A percentile compares a stretch with the other conserved stretches of the same genome.
Conservation (phyloP, 2,797 vertebrate species). For the Pseudochromis fuscus region DNA sequence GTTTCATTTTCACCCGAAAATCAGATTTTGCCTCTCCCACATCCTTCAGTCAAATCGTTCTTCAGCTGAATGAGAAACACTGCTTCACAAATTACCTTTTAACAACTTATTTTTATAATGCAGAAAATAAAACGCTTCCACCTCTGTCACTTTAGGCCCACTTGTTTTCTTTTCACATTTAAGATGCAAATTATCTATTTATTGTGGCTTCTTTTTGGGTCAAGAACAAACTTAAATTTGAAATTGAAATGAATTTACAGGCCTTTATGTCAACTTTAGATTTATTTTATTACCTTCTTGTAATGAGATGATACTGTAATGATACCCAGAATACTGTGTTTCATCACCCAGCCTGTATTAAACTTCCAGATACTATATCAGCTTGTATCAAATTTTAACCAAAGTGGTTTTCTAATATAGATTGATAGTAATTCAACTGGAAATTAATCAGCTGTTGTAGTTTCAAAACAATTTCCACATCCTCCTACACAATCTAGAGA, state of each 20-base stretch:
- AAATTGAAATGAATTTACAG: too few species aligned
- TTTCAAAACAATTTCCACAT: slow-evolving; percentile 49
- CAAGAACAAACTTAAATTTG: too few species aligned
- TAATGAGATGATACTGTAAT: too few species aligned
- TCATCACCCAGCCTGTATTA: background rate
- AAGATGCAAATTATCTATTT: too few species aligned
- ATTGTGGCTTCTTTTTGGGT: too few species aligned
- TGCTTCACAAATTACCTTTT: background rate
- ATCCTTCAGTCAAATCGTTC: slow-evolving; percentile 61
- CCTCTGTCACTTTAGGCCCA: too few species aligned
- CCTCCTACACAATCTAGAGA: slow-evolving; percentile 25
- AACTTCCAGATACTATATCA: background rate
- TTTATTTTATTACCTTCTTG: too few species aligned
- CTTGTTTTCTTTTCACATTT: too few species aligned
- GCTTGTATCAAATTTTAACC: background rate
- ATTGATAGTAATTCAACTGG: slow-evolving; percentile 13
- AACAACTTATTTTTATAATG: too few species aligned
- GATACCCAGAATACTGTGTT: background rate
- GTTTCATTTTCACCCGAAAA: slow-evolving; percentile 87
- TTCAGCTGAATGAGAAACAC: slow-evolving; percentile 13
- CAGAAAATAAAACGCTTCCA: too few species aligned
- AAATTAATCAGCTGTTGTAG: slow-evolving; percentile 47
- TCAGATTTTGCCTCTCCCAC: slow-evolving; percentile 71
- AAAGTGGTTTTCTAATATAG: slow-evolving; percentile 12
- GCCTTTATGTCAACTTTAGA: too few species aligned